Percentiles rank a stretch among this genome's conserved stretches.
These are phyloP conservation scores for Alfaro cultratus DNA, from an alignment of 2,797 vertebrate genomes.

Conservation along the genomic window DNA sequence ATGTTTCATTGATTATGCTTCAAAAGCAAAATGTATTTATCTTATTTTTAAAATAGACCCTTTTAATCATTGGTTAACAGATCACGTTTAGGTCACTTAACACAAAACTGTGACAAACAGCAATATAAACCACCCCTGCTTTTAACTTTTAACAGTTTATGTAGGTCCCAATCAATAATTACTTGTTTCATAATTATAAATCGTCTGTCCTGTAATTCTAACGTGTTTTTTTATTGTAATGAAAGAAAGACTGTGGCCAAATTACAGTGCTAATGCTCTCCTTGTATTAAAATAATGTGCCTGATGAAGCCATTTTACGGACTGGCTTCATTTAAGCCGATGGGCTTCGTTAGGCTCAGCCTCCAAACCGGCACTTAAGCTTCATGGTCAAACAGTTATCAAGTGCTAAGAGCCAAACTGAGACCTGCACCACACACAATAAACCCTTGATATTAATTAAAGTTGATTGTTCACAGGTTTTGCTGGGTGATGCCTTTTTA, in stretches of 20 bases:
- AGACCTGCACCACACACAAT: slow-evolving; percentile 79
- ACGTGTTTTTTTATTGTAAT: slow-evolving; percentile 6
- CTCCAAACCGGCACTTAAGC: slow-evolving; percentile 72
- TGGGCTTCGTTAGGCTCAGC: slow-evolving; percentile 79
- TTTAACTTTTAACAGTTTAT: slow-evolving; percentile 19
- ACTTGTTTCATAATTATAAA: slow-evolving; percentile 46
- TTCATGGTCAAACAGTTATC: slow-evolving; percentile 73
- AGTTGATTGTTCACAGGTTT: slow-evolving; percentile 76
- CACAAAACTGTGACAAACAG: slow-evolving; percentile 7
- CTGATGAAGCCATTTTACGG: slow-evolving; percentile 80
- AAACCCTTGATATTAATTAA: slow-evolving; percentile 85
- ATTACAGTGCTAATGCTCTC: slow-evolving; percentile 62
- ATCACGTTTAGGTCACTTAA: slow-evolving; percentile 2
- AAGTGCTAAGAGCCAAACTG: slow-evolving; percentile 67
- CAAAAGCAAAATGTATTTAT: background rate
- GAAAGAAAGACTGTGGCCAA: slow-evolving; percentile 56
- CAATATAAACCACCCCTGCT: slow-evolving; percentile 1
- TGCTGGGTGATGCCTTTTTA: slow-evolving; percentile 80
- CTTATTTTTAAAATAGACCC: background rate
- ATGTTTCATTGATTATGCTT: no score
- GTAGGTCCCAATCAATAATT: slow-evolving; percentile 25
- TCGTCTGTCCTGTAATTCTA: slow-evolving; percentile 36
- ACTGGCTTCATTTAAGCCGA: slow-evolving; percentile 78
- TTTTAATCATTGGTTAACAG: background rate
- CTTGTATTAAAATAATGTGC: slow-evolving; percentile 80